Base-by-base conservation (phyloP, 2,113 vertebrate species). In the Irena cyanogastra region DNA sequence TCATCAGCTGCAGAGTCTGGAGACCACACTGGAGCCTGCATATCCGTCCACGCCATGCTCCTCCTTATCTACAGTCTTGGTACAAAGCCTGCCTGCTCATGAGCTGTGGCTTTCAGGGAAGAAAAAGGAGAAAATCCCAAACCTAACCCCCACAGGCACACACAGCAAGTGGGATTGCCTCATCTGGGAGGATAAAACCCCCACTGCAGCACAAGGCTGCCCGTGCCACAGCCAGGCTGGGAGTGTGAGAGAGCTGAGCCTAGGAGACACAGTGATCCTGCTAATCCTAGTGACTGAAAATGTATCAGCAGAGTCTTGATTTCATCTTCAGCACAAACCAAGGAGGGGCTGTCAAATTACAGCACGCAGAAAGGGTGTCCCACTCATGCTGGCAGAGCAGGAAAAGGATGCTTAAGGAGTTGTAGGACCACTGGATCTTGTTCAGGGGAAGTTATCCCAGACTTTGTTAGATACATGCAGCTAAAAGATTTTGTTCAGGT, bases 371-470 rank as follows among this genome's bases (percentile, higher is more conserved):
- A 63, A 69, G 22, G 8, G 22, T 31, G 11, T 14, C 31, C 28
- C 0, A 0, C 14, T 82, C 47, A 15, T 7, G 45, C 35, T 78
- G 33, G 50, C 0, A 0, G 56, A 24, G n/a, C 39, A 68, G 31
- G 37, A 16, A 37, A 76, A 63, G 20, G 61, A 83, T 35, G 52
- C 26, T 76, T 19, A 26, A 59, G 63, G 61, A 76, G 33, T 20
- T 72, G 42, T 0, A n/a, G 23, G 20, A 76, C 20, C 2, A 1
- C 1, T 41, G 71, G 22, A 50, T 63, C 44, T 68, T 3, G 1
- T 30, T 49, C 27, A 63, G 41, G 68, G 57, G 41, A 71, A 35
- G 37, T 76, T 52, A 66, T 39, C 72, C 26, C 6, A 18, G 41
- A 41, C 41, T 41, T 41, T 41, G 41, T 41, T 41, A 41, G 41